These are phyloP conservation scores for Megamerina dolium DNA, from an alignment of 2,888 invertebrate species.

Conservation along the genomic window DNA sequence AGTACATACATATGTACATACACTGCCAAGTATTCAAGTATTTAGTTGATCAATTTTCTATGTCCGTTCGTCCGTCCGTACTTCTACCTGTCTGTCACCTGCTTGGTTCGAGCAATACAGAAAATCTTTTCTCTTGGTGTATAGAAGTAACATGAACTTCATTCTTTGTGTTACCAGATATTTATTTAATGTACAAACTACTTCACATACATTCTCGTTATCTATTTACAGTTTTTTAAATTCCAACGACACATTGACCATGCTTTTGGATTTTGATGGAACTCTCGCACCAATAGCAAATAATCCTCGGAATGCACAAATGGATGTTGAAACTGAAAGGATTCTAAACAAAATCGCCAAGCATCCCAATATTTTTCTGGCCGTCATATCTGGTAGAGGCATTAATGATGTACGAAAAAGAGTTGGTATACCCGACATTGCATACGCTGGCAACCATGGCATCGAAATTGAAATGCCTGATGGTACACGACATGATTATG, in stretches of 20 bases:
- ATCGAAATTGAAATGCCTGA: constrained; percentile 69
- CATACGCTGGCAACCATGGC: constrained; percentile 71
- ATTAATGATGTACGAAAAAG: constrained; percentile 64
- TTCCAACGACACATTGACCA: constrained; percentile 58
- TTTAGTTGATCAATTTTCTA: too few relatives aligned
- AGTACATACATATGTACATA: too few relatives aligned
- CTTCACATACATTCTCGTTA: too few relatives aligned
- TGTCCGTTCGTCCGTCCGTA: too few relatives aligned
- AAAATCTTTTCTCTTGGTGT: too few relatives aligned
- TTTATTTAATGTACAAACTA: too few relatives aligned
- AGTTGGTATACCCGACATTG: constrained; percentile 54
- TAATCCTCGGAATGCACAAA: constrained; percentile 63
- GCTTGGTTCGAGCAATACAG: too few relatives aligned
- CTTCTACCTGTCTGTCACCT: too few relatives aligned
- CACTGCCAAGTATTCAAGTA: too few relatives aligned
- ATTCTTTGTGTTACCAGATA: too few relatives aligned
- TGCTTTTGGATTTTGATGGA: constrained; percentile 69
- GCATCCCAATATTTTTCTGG: constrained; percentile 63
- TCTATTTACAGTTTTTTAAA: constrained; percentile 54
- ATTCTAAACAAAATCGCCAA: constrained; percentile 59
- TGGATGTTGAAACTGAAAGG: constrained; percentile 61
- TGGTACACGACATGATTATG: constrained; percentile 65
- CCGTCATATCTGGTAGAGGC: constrained; percentile 66
- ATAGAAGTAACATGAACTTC: too few relatives aligned
- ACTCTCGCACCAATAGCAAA: constrained; percentile 67